Evolutionary conservation across 92 coral and sea anemone genomes (phyloP).

Genomic region (Virgularia gustaviana): DNA sequence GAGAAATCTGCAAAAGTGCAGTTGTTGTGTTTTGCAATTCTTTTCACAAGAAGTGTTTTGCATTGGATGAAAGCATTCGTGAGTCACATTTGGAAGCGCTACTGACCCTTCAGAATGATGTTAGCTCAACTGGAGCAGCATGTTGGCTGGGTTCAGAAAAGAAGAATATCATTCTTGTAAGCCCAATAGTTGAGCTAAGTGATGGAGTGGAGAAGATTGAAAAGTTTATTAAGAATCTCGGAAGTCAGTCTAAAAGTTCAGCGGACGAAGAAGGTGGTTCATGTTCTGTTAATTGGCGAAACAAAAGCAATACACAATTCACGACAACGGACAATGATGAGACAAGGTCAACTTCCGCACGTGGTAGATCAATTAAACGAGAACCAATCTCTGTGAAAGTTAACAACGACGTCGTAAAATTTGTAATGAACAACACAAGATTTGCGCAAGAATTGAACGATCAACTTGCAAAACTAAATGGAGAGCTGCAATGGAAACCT

Average conservation of each 20-base stretch:
- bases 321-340: not conserved
- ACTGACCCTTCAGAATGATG: not conserved
- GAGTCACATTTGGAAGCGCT: not conserved
- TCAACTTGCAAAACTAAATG: constrained; percentile 1
- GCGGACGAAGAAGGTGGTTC: not conserved
- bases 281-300: constrained; percentile 10
- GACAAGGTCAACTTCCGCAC: not conserved
- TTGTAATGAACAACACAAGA: constrained; percentile 6
- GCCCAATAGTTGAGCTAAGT: not conserved
- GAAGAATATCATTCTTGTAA: not conserved
- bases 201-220: not conserved
- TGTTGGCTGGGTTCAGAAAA: not conserved
- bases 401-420: constrained; percentile 19
- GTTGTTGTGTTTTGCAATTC: not conserved
- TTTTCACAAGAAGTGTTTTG: not conserved
- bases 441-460: not conserved
- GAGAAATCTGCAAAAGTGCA: not conserved
- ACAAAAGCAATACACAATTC: not conserved
- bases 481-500: constrained; percentile 15
- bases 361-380: not conserved
- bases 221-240: not conserved
- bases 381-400: constrained; percentile 24
- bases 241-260: not conserved
- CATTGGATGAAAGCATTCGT: not conserved
- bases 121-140: constrained; percentile 2